phyloP scores from a whole-genome alignment of 53 echinoderm and acorn worm species.

The Echinometra lucunter region DNA sequence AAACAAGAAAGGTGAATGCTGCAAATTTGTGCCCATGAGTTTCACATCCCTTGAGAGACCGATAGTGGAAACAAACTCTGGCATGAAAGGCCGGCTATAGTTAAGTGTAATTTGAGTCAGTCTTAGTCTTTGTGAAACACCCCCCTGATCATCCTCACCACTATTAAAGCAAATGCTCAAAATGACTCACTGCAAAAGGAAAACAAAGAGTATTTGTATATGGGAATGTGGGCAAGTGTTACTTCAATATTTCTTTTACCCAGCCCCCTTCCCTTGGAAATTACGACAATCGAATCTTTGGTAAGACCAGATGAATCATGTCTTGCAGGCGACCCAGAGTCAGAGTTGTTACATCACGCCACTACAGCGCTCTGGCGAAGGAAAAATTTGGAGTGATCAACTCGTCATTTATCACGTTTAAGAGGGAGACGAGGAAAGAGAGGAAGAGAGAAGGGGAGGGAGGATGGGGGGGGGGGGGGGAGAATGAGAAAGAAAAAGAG shows the following conservation, averaged over 20 bases:
- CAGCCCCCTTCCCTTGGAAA: neutral
- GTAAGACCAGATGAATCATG: neutral
- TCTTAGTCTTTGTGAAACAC: too few species aligned
- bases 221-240: neutral
- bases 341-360: neutral
- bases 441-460: neutral
- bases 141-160: neutral
- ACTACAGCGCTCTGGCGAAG: neutral
- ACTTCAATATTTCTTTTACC: neutral
- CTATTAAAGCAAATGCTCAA: neutral
- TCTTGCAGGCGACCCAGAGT: neutral
- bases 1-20: too few species aligned
- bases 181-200: neutral
- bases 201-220: neutral
- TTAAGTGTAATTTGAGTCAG: too few species aligned
- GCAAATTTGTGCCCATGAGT: too few species aligned
- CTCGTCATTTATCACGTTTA: slow-evolving; percentile 41
- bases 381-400: slow-evolving; percentile 6
- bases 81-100: too few species aligned
- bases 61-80: too few species aligned
- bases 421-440: neutral
- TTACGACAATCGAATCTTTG: neutral
- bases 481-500: neutral
- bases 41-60: too few species aligned
- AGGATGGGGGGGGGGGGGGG: neutral